A percentile compares a stretch with the other conserved stretches of the same genome.
Evolutionary conservation across 2,888 invertebrate genomes (phyloP).

Genomic region (Harpagoxenus sublaevis): DNA sequence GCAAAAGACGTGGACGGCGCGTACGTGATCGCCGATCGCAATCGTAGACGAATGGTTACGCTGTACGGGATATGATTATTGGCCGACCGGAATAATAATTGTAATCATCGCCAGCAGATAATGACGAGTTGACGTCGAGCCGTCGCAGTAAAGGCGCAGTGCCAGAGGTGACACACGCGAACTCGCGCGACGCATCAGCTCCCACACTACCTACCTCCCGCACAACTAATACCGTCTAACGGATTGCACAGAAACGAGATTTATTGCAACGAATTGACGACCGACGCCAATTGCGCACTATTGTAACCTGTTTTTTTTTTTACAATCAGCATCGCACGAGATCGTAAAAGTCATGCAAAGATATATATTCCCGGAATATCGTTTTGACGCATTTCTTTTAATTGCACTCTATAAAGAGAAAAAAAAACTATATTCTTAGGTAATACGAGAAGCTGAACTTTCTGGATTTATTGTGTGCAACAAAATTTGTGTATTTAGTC

Average conservation of each 20-base stretch:
- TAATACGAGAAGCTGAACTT: neutral
- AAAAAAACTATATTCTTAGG: neutral
- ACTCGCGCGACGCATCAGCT: slow-evolving; percentile 61
- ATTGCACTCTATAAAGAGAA: neutral
- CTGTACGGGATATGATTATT: slow-evolving; percentile 83
- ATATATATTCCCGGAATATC: neutral
- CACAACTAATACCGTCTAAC: slow-evolving; percentile 56
- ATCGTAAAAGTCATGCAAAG: neutral
- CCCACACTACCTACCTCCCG: slow-evolving; percentile 53
- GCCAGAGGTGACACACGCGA: slow-evolving; percentile 77
- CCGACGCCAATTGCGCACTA: slow-evolving; percentile 19
- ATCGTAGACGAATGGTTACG: slow-evolving; percentile 75
- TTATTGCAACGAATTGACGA: slow-evolving; percentile 24
- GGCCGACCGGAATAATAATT: slow-evolving; percentile 83
- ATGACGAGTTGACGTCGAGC: slow-evolving; percentile 74
- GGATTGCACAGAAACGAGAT: slow-evolving; percentile 46
- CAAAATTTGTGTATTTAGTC: neutral
- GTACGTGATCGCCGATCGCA: slow-evolving; percentile 81
- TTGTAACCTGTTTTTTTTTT: neutral
- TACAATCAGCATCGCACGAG: neutral
- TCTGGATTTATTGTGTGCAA: neutral
- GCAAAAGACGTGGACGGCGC: slow-evolving; percentile 68
- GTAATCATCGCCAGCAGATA: slow-evolving; percentile 80
- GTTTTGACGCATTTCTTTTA: neutral
- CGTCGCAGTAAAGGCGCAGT: slow-evolving; percentile 45